These are phyloP conservation scores for Heliconius himera DNA, from an alignment of 1,140 invertebrate species.

Conservation along the genomic window DNA sequence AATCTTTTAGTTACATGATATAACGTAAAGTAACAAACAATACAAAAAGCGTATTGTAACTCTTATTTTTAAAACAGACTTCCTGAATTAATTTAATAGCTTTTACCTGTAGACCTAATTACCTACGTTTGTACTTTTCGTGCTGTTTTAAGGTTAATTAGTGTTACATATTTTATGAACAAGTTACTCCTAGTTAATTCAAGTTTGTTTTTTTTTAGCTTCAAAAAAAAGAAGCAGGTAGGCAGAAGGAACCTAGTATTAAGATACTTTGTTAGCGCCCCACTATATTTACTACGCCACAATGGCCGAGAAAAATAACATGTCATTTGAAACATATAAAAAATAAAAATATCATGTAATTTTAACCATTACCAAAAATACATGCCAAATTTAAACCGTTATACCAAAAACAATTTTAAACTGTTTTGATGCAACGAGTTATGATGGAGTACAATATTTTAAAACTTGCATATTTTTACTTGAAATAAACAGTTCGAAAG, in stretches of 20 bases:
- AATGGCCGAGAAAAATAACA: no score
- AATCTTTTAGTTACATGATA: slow-evolving; percentile 23
- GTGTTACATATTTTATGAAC: slow-evolving; percentile 1
- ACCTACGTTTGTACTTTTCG: slow-evolving; percentile 23
- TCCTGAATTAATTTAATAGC: slow-evolving; percentile 31
- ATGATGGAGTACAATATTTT: slow-evolving; percentile 20
- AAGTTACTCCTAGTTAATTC: not conserved
- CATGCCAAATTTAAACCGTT: not conserved
- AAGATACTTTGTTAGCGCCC: no score
- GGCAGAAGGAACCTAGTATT: no score
- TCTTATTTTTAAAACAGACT: slow-evolving; percentile 28
- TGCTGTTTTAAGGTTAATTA: not conserved
- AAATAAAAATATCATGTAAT: no score
- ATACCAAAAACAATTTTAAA: not conserved
- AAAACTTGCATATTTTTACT: slow-evolving; percentile 34
- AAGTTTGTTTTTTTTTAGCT: not conserved
- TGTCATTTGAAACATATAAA: no score
- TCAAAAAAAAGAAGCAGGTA: no score
- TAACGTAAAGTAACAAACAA: slow-evolving; percentile 20
- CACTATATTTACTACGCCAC: no score
- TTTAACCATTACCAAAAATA: not conserved
- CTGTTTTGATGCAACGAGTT: slow-evolving; percentile 12
- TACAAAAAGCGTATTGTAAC: slow-evolving; percentile 17
- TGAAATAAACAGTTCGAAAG: slow-evolving; percentile 40
- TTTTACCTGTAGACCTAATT: slow-evolving; percentile 34